Evolutionary conservation across 2,888 invertebrate species (phyloP), one percentile per base, ranked within the genome.

Genomic region (Scaptomyza parva): DNA sequence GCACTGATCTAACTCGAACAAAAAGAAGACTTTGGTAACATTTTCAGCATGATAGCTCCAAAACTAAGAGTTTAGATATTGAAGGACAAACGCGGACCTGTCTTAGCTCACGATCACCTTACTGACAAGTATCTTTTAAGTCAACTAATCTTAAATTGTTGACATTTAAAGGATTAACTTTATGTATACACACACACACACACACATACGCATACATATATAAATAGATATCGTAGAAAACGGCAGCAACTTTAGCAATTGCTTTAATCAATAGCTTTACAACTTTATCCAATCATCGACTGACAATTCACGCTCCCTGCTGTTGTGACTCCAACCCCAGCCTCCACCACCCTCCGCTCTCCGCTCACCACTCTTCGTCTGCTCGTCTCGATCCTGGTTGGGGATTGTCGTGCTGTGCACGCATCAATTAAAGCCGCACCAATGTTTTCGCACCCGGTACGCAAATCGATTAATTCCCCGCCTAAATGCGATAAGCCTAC

Each of bases 391-490:
- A n/a, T n/a, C n/a, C 24, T 9, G 5, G 18, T 22, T 37, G 50
- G 24, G 33, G 20, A 18, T 35, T 79, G 85, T 84, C 88, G 88
- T 87, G 87, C 86, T 70, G 65, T 60, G 65, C 70, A 58, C 62
- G 86, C 86, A 87, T 84, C 90, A 89, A 89, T 89, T 89, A 89
- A 89, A 84, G 78, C 80, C 77, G 86, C 90, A 88, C 81, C 89
- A 78, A 85, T 90, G 89, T 89, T 90, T 89, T 89, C 90, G 89
- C 90, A 88, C 89, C 88, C 86, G 78, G 86, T 79, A 80, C 86
- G 84, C 84, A 88, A 89, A 89, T 87, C 88, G 88, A 87, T 86
- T 87, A 81, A 83, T 87, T 81, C 76, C 70, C 71, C 75, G 58
- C 84, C 86, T 79, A 88, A 86, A 78, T 80, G 84, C 89, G 86